Percentiles rank a stretch among this genome's conserved stretches.
Conservation (phyloP, 1,140 invertebrate species). For the Sycophaga agraensis region DNA sequence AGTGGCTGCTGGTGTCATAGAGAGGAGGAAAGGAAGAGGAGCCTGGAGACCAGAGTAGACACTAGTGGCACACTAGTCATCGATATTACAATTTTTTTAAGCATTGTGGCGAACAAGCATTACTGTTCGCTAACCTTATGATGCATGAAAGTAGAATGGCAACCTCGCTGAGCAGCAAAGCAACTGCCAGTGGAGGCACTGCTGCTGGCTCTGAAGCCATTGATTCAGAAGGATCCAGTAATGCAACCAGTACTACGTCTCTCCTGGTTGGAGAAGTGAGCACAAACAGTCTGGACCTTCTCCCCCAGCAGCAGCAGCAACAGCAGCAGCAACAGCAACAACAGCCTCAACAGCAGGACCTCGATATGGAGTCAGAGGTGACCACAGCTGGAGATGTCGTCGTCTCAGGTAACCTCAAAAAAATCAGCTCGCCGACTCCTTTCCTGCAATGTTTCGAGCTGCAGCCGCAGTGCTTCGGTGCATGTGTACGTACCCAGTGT, state of each 20-base stretch:
- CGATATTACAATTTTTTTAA: no score
- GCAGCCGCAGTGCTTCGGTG: constrained; percentile 8
- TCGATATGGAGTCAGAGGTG: not conserved
- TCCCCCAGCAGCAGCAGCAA: no score
- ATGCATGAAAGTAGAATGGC: constrained; percentile 51
- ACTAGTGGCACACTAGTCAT: no score
- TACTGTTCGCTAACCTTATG: no score
- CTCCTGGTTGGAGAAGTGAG: constrained; percentile 15
- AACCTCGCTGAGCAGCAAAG: constrained; percentile 35
- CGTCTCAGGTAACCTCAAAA: constrained; percentile 26
- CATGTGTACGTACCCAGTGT: not conserved
- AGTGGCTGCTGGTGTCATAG: no score
- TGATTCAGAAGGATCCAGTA: constrained; percentile 9
- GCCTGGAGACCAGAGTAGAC: no score
- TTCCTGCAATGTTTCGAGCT: not conserved
- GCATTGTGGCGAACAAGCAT: not conserved
- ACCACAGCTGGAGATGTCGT: constrained; percentile 6
- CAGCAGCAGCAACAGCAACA: not conserved
- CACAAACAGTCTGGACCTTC: not conserved
- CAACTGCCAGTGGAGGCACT: constrained; percentile 18
- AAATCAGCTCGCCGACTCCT: constrained; percentile 4
- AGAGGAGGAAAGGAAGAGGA: no score
- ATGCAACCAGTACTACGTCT: constrained; percentile 2
- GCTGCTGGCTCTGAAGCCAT: constrained; percentile 16
- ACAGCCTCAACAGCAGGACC: not conserved